Evolutionary conservation across 2,113 vertebrate genomes (phyloP).

Genomic region (Archilochus colubris): DNA sequence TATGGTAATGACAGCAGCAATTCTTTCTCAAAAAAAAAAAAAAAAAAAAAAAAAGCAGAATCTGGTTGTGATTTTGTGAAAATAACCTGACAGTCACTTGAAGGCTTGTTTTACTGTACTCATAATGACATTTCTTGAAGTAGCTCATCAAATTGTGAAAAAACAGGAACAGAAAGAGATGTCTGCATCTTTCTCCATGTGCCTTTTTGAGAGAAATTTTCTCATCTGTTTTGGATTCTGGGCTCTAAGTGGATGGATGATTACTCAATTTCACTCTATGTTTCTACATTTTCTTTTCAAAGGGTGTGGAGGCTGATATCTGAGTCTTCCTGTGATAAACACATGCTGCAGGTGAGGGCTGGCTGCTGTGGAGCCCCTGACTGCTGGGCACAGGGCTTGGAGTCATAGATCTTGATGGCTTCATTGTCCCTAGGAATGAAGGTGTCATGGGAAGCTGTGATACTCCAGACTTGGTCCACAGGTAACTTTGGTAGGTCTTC

Average conservation of each 20-base stretch:
- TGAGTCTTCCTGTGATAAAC: not conserved
- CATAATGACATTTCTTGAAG: not conserved
- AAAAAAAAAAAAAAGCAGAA: not conserved
- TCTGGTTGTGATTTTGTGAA: conserved; percentile 5
- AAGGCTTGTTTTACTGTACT: not conserved
- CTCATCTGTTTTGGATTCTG: not conserved
- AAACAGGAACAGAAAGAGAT: not conserved
- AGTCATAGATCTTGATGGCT: not conserved
- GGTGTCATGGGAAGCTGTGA: not conserved
- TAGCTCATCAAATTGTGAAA: not conserved
- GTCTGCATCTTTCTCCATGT: not conserved
- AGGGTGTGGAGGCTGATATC: not conserved
- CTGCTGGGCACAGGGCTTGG: not conserved
- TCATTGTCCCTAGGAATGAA: not conserved
- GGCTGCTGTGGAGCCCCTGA: not conserved
- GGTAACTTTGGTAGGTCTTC: not conserved
- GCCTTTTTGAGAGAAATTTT: not conserved
- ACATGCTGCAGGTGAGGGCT: not conserved
- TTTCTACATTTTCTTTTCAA: not conserved
- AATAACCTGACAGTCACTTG: conserved; percentile 4
- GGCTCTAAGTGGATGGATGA: not conserved
- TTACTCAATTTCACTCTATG: not conserved
- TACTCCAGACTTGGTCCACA: not conserved
- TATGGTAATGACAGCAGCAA: not conserved
- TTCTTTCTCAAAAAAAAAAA: not conserved